A percentile compares a stretch with the other conserved stretches of the same genome.
Evolutionary conservation across 53 echinoderm and acorn worm genomes (phyloP).

Genomic region (Hippasteria phrygiana): DNA sequence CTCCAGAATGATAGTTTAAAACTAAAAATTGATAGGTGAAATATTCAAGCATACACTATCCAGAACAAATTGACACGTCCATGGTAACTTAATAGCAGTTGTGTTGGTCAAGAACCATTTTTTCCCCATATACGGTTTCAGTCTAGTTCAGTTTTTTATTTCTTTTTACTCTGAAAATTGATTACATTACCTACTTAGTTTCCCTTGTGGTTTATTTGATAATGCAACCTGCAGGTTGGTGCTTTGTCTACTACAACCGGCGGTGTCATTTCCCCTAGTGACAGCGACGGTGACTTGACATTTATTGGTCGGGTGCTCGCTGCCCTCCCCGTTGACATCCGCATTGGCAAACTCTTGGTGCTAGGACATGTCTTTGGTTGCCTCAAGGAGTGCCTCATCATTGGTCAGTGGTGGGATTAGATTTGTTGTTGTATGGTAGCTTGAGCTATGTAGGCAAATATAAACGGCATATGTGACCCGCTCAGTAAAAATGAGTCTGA

Average conservation of each 20-base stretch:
- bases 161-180: neutral
- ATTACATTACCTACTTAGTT: too few relatives aligned
- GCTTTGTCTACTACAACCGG: constrained; percentile 83
- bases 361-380: constrained; percentile 97
- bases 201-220: too few relatives aligned
- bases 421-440: neutral
- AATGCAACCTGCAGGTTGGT: constrained; percentile 83
- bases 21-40: too few relatives aligned
- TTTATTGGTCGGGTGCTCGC: constrained; percentile 88
- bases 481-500: too few relatives aligned
- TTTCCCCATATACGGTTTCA: too few relatives aligned
- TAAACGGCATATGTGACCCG: too few relatives aligned
- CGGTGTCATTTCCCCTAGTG: constrained; percentile 79
- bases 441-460: neutral
- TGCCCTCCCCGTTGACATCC: constrained; percentile 87
- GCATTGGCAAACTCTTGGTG: constrained; percentile 87
- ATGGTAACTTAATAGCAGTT: too few relatives aligned
- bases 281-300: constrained; percentile 95
- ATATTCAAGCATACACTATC: too few relatives aligned
- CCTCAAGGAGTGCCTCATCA: constrained; percentile 87
- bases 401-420: constrained; percentile 69
- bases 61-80: too few relatives aligned
- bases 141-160: neutral
- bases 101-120: too few relatives aligned
- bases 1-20: too few relatives aligned